Evolutionary conservation across 2,888 invertebrate species (phyloP), one percentile per base, ranked within the genome.

Genomic region (Autographa pulchrina): DNA sequence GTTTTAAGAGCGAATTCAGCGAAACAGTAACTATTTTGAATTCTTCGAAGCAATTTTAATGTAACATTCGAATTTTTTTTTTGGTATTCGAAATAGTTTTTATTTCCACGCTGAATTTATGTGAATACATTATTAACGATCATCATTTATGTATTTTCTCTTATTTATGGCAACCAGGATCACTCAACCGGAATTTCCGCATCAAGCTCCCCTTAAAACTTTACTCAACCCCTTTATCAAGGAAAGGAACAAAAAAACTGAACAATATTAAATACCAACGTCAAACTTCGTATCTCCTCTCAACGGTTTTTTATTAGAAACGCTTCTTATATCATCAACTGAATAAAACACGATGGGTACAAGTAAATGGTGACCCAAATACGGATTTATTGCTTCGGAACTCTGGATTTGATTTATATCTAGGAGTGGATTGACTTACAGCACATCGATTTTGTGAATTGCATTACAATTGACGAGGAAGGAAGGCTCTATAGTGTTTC

Each of bases 351-450:
- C 78, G 75, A 75, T 70, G 75, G 74, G 62, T 65, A 80, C 78
- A 77, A 83, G 80, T 81, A 76, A 77, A 81, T 81, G 80, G 81
- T 83, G 84, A 84, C 83, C 84, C 83, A 78, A 84, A 84, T 81
- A 83, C 79, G 72, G 70, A 81, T 84, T 83, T 83, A 84, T 84
- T 84, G 74, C 77, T 76, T 69, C 65, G 71, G 74, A 78, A 74
- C 66, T 74, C 73, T 31, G 65, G 70, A 74, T 84, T 84, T 83
- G 83, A 84, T 84, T 84, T 83, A 83, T 84, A 81, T 71, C 77
- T 62, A 56, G 71, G 66, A 77, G 72, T 75, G 75, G 74, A 81
- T 82, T 84, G 76, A 83, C 82, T 80, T 80, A 81, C 71, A 79
- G 70, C 67, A 75, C 75, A 72, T 74, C 77, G 74, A 82, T 82